Percentiles rank a stretch among this genome's conserved stretches.
These are phyloP conservation scores for Drosophila nannoptera DNA, from an alignment of 1,140 invertebrate species.

Conservation along the genomic window DNA sequence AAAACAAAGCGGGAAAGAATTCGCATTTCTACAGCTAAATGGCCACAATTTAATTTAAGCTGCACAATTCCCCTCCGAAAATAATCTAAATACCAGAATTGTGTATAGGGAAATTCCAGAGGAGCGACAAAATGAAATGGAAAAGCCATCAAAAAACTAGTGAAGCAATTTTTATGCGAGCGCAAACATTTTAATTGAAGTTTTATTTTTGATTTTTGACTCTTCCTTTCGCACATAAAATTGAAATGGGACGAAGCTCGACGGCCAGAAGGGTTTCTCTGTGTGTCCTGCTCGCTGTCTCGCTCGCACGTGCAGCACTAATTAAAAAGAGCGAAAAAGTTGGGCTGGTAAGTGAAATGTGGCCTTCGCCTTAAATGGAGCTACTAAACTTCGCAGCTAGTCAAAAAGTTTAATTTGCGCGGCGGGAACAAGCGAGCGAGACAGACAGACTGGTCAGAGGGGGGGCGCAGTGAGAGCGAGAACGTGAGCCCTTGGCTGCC, in stretches of 20 bases:
- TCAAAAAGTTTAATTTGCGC: slow-evolving; percentile 67
- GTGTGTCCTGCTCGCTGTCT: not conserved
- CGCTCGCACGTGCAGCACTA: slow-evolving; percentile 3
- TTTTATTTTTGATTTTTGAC: slow-evolving; percentile 72
- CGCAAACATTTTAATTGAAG: slow-evolving; percentile 66
- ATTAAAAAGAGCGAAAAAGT: slow-evolving; percentile 54
- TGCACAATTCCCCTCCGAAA: slow-evolving; percentile 38
- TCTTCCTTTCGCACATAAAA: slow-evolving; percentile 29
- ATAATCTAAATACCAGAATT: slow-evolving; percentile 50
- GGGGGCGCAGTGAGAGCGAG: no score
- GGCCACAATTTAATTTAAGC: slow-evolving; percentile 62
- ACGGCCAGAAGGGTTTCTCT: slow-evolving; percentile 35
- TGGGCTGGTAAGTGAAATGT: slow-evolving; percentile 63
- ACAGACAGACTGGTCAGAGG: not conserved
- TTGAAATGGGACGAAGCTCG: slow-evolving; percentile 57
- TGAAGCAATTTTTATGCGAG: slow-evolving; percentile 48
- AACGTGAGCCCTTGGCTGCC: slow-evolving; percentile 16
- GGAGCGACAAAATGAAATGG: slow-evolving; percentile 19
- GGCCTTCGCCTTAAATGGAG: slow-evolving; percentile 60
- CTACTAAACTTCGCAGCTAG: slow-evolving; percentile 60
- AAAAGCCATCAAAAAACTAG: slow-evolving; percentile 50
- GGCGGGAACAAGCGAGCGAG: slow-evolving; percentile 16
- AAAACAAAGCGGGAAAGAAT: slow-evolving; percentile 9
- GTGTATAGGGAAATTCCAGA: slow-evolving; percentile 30
- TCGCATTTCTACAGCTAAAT: slow-evolving; percentile 36